Evolutionary conservation across 2,113 vertebrate genomes (phyloP), one percentile per base, ranked within the genome.

Genomic region (Prunella fulvescens): DNA sequence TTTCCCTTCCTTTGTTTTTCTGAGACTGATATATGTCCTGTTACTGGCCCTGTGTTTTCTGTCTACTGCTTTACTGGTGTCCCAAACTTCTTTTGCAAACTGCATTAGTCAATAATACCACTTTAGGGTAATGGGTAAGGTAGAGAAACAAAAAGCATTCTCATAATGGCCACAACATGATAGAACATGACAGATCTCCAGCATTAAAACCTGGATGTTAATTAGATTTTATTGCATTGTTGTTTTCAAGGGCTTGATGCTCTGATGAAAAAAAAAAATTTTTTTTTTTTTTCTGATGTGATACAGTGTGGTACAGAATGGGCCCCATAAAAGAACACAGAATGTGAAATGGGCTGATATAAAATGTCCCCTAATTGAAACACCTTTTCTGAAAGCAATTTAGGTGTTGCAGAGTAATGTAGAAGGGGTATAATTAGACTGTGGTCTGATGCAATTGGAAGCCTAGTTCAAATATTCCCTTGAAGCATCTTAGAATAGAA

Each of bases 291-390:
- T 81, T 48, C 57, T 81, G 81, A 57, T 80, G 54, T 20, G 54
- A 48, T 58, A 58, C 26, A 39, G 29, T 45, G 23, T 73, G 47
- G 35, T 82, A 25, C 29, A 73, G 71, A 92, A 91, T 85, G 78
- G 53, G 61, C 4, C 76, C 17, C 73, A 70, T 76, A 91, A 88
- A 90, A 83, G 37, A 93, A 60, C 25, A 64, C 14, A 58, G 82
- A 77, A 76, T 77, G 69, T 78, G 77, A 76, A 82, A 89, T 91
- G 62, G 73, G 47, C 47, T 80, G 73, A 50, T 76, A 77, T 42
- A 95, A 96, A 97, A 70, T 89, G 87, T 82, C 74, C 70, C n/a
- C 50, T 97, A 95, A 92, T 91, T 92, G 78, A 90, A 93, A 83
- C 84, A 91, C 73, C 94, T 94, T 96, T 92, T 89, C 87, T 81